phyloP scores from a whole-genome alignment of 2,888 invertebrate species.

The Drosophila subquinaria region DNA sequence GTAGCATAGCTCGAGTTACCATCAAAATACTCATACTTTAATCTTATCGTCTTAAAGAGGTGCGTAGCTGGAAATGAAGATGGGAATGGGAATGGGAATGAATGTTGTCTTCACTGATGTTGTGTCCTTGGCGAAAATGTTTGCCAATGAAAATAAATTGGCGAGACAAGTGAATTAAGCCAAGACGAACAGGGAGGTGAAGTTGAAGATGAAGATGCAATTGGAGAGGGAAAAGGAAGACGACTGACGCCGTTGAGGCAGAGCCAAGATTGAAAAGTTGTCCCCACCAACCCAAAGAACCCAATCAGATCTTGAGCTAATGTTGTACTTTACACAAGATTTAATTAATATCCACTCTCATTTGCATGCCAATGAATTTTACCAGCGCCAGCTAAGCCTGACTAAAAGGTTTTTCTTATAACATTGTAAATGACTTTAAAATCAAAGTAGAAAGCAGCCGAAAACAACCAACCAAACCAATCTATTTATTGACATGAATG shows the following conservation, averaged over 20 bases:
- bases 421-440: slow-evolving; percentile 4
- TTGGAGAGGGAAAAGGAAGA: neutral
- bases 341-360: slow-evolving; percentile 49
- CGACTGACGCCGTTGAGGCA: too few species aligned
- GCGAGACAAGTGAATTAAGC: slow-evolving; percentile 30
- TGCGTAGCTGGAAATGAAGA: neutral
- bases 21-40: slow-evolving; percentile 17
- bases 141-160: slow-evolving; percentile 60
- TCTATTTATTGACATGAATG: neutral
- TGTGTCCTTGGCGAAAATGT: slow-evolving; percentile 39
- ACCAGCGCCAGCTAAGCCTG: neutral
- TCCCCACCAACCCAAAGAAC: slow-evolving; percentile 9
- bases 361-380: slow-evolving; percentile 42
- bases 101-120: slow-evolving; percentile 7
- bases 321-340: slow-evolving; percentile 35
- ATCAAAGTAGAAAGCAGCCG: neutral
- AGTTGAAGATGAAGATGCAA: neutral
- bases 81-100: slow-evolving; percentile 2
- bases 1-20: slow-evolving; percentile 17
- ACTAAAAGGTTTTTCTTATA: slow-evolving; percentile 21
- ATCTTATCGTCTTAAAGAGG: slow-evolving; percentile 20
- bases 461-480: neutral
- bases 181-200: neutral
- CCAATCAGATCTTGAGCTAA: slow-evolving; percentile 41
- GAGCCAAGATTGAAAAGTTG: slow-evolving; percentile 58